Evolutionary conservation across 2,113 vertebrate genomes (phyloP).

Genomic region (Chelonoidis abingdonii): DNA sequence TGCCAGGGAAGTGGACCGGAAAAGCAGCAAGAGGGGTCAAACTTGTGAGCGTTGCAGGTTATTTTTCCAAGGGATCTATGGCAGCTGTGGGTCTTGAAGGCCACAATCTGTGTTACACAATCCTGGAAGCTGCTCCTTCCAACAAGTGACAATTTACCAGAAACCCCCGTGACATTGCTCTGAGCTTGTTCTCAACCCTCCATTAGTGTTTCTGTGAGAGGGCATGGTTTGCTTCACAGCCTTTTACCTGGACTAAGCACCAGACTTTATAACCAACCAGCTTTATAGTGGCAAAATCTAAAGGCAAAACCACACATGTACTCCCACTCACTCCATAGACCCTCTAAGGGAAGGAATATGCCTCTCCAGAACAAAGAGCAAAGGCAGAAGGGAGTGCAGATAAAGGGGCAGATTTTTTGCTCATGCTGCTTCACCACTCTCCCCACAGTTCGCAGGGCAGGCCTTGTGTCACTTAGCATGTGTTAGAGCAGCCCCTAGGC

Average conservation of each 20-base stretch:
- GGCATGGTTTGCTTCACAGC: background rate
- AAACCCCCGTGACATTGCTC: background rate
- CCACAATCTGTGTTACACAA: background rate
- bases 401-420: background rate
- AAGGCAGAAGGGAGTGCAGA: background rate
- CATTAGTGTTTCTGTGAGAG: background rate
- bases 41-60: fast-evolving
- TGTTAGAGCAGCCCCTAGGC: background rate
- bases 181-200: background rate
- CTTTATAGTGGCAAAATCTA: background rate
- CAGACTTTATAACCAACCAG: background rate
- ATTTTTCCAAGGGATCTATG: background rate
- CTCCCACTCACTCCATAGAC: background rate
- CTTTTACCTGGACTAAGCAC: background rate
- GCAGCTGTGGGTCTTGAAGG: background rate
- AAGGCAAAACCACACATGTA: background rate
- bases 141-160: background rate
- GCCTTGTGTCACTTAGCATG: too few relatives aligned
- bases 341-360: background rate
- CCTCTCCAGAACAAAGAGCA: background rate
- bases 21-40: background rate
- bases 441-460: too few relatives aligned
- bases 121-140: background rate
- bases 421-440: background rate
- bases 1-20: background rate